Percentiles rank a stretch among this genome's conserved stretches.
Conservation (phyloP, 2,797 vertebrate genomes). For the Sebastes hubbsi region DNA sequence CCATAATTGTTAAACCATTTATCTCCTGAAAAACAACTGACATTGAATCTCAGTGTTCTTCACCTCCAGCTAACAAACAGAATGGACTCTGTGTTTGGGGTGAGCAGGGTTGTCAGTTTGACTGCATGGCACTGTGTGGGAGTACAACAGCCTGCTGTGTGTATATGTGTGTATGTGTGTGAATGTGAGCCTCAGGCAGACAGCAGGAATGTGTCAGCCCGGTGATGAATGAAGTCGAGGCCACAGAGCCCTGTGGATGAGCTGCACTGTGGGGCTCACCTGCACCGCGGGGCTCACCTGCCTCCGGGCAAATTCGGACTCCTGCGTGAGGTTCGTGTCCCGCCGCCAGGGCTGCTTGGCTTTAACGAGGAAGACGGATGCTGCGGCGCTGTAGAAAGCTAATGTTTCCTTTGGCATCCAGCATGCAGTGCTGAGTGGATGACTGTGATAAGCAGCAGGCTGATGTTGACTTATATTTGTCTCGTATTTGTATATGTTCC, state of each 20-base stretch:
- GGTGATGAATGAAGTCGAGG: constrained; percentile 76
- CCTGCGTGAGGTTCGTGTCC: constrained; percentile 7
- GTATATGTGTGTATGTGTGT: constrained; percentile 5
- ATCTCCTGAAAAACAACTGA: constrained; percentile 20
- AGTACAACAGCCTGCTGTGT: constrained; percentile 57
- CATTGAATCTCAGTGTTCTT: constrained; percentile 25
- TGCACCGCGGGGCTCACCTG: constrained; percentile 60
- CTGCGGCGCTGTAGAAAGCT: background rate
- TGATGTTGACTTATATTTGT: background rate
- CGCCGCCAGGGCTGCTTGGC: background rate
- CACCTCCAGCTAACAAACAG: constrained; percentile 37
- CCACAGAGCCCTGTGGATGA: constrained; percentile 61
- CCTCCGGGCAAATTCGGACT: constrained; percentile 30
- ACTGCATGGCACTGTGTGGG: constrained; percentile 57
- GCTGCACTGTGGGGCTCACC: constrained; percentile 68
- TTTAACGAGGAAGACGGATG: constrained; percentile 44
- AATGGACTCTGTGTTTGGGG: constrained; percentile 34
- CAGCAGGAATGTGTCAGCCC: constrained; percentile 77
- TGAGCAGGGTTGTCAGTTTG: constrained; percentile 44
- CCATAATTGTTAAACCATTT: constrained; percentile 11
- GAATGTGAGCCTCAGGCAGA: constrained; percentile 55
- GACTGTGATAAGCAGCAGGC: constrained; percentile 22
- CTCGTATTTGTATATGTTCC: background rate
- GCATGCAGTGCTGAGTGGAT: constrained; percentile 8
- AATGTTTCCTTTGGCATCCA: constrained; percentile 37